Percentiles rank a stretch among this genome's conserved stretches.
These are phyloP conservation scores for Sesia apiformis DNA, from an alignment of 2,888 invertebrate genomes.

Conservation along the genomic window DNA sequence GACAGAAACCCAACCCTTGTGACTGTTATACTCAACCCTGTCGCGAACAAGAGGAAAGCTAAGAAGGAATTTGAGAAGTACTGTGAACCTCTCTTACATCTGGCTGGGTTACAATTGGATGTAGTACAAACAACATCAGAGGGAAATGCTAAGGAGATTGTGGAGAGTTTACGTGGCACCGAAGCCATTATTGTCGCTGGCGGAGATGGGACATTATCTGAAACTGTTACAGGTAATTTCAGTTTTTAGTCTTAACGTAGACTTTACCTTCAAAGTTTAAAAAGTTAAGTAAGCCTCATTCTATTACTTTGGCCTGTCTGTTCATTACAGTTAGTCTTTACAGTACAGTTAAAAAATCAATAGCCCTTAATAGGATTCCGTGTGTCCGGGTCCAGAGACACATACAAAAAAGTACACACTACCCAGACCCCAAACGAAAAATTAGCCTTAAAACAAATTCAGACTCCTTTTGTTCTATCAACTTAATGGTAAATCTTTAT, in stretches of 20 bases:
- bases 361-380: too few relatives aligned
- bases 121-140: slow-evolving; percentile 88
- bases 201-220: slow-evolving; percentile 94
- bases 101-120: slow-evolving; percentile 86
- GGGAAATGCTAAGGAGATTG: slow-evolving; percentile 88
- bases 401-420: too few relatives aligned
- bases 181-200: slow-evolving; percentile 94
- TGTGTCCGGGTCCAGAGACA: too few relatives aligned
- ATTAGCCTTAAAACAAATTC: too few relatives aligned
- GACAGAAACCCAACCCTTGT: slow-evolving; percentile 80
- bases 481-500: too few relatives aligned
- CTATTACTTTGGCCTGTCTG: too few relatives aligned
- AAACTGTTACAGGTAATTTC: slow-evolving; percentile 80
- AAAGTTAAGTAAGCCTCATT: too few relatives aligned
- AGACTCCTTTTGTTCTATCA: too few relatives aligned
- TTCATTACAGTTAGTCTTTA: too few relatives aligned
- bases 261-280: not conserved
- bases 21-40: slow-evolving; percentile 93
- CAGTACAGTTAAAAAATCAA: too few relatives aligned
- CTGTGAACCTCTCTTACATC: slow-evolving; percentile 92
- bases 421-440: too few relatives aligned
- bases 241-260: not conserved
- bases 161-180: slow-evolving; percentile 83
- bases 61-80: slow-evolving; percentile 87
- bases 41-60: slow-evolving; percentile 85